Percentiles rank a stretch among this genome's conserved stretches.
Conservation (phyloP, 1,140 invertebrate species). For the Prorops nasuta region DNA sequence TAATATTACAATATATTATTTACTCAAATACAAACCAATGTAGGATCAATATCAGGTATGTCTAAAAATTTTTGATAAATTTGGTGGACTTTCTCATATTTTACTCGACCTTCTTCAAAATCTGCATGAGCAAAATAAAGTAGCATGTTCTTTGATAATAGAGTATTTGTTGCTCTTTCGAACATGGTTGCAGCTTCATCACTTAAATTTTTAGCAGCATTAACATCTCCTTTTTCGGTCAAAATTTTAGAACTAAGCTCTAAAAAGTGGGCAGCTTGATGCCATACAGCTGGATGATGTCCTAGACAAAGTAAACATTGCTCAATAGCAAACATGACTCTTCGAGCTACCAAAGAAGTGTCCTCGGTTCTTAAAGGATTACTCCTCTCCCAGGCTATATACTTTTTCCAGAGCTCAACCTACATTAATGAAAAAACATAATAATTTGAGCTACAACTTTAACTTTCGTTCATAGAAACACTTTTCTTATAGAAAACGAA, state of each 20-base stretch:
- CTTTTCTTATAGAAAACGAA: too few species aligned
- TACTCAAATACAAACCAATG: conserved; percentile 67
- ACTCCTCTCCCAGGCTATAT: conserved; percentile 94
- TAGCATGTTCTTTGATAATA: conserved; percentile 89
- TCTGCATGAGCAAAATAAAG: conserved; percentile 98
- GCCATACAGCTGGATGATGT: conserved; percentile 98
- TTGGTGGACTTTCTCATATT: conserved; percentile 95
- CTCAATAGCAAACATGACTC: conserved; percentile 98
- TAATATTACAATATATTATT: neutral
- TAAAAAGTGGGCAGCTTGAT: conserved; percentile 94
- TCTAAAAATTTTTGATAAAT: conserved; percentile 93
- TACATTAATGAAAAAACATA: conserved; percentile 43
- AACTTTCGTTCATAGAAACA: neutral
- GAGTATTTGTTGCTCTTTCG: conserved; percentile 84
- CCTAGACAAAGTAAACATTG: conserved; percentile 95
- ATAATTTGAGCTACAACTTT: neutral
- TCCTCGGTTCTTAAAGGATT: conserved; percentile 97
- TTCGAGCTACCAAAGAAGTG: conserved; percentile 83
- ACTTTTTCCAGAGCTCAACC: conserved; percentile 99
- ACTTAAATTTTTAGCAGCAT: conserved; percentile 85
- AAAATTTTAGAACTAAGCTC: conserved; percentile 91
- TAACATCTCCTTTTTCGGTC: conserved; percentile 93
- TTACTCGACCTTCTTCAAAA: conserved; percentile 95
- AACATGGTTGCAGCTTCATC: conserved; percentile 94
- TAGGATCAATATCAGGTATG: conserved; percentile 89